Conservation (phyloP, 2,888 invertebrate species). For the Entomobrya multifasciata region DNA sequence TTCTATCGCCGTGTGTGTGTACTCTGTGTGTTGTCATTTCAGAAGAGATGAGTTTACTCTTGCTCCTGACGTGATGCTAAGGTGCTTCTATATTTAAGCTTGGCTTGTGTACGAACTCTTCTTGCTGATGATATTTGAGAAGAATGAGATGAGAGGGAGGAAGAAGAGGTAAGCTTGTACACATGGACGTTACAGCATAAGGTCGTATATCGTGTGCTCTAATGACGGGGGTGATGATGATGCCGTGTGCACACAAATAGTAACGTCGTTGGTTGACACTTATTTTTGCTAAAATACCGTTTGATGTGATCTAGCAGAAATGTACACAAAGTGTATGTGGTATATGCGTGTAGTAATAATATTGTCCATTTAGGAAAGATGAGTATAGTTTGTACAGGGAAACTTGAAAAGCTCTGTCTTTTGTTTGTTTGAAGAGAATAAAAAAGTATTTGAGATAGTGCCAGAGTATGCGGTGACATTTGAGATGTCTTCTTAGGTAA, state of each 20-base stretch:
- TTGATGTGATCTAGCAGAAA: conserved; percentile 14
- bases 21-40: conserved; percentile 34
- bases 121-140: conserved; percentile 62
- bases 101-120: conserved; percentile 19
- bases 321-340: conserved; percentile 12
- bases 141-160: not conserved
- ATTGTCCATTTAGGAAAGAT: not conserved
- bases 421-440: conserved; percentile 53
- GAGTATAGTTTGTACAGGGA: not conserved
- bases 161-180: not conserved
- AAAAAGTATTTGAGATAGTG: conserved; percentile 16
- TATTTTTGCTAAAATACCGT: conserved; percentile 40
- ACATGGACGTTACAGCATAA: conserved; percentile 13
- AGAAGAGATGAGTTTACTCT: too few species aligned
- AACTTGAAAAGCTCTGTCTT: conserved; percentile 31
- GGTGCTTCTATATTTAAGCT: conserved; percentile 55
- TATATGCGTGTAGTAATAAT: too few species aligned
- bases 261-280: conserved; percentile 47
- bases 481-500: conserved; percentile 11
- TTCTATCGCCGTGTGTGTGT: too few species aligned
- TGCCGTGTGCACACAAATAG: conserved; percentile 35
- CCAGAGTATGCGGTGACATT: conserved; percentile 21
- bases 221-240: too few species aligned
- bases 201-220: conserved; percentile 52
- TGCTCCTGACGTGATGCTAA: too few species aligned